Conservation (phyloP, 1,140 invertebrate genomes). For the Heliconius hermathena region DNA sequence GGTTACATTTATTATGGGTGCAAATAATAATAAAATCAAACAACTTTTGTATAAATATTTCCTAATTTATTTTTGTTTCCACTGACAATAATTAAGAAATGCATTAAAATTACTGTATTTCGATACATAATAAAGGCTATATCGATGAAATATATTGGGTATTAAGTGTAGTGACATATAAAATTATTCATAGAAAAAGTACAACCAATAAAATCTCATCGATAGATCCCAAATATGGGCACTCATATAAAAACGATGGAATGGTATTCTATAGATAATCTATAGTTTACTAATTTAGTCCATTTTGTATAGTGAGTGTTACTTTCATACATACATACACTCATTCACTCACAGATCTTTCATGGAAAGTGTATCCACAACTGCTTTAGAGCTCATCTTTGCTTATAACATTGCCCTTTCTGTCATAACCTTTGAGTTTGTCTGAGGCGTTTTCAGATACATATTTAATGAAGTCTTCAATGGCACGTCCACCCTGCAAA, state of each 20-base stretch:
- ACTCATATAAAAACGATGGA: slow-evolving; percentile 35
- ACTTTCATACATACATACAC: slow-evolving; percentile 45
- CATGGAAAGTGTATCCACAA: slow-evolving; percentile 66
- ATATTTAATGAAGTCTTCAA: slow-evolving; percentile 98
- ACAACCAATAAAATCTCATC: slow-evolving; percentile 21
- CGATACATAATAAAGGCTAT: slow-evolving; percentile 36
- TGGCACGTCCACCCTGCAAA: slow-evolving; percentile 92
- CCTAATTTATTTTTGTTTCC: slow-evolving; percentile 68
- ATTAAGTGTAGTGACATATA: slow-evolving; percentile 11
- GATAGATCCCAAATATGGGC: slow-evolving; percentile 29
- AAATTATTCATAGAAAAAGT: slow-evolving; percentile 35
- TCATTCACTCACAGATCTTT: slow-evolving; percentile 74
- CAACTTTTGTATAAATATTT: slow-evolving; percentile 68
- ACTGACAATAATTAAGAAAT: slow-evolving; percentile 70
- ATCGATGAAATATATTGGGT: slow-evolving; percentile 30
- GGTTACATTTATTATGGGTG: not conserved
- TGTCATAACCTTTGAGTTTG: slow-evolving; percentile 94
- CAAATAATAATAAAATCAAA: slow-evolving; percentile 46
- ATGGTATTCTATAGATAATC: slow-evolving; percentile 20
- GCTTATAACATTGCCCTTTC: slow-evolving; percentile 89
- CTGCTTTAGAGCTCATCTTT: slow-evolving; percentile 86
- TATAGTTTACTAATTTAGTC: not conserved
- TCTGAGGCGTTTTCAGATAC: slow-evolving; percentile 95
- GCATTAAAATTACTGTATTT: slow-evolving; percentile 79
- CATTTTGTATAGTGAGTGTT: slow-evolving; percentile 8